These are phyloP conservation scores for Catocala nupta DNA, from an alignment of 2,888 invertebrate genomes.

Conservation along the genomic window DNA sequence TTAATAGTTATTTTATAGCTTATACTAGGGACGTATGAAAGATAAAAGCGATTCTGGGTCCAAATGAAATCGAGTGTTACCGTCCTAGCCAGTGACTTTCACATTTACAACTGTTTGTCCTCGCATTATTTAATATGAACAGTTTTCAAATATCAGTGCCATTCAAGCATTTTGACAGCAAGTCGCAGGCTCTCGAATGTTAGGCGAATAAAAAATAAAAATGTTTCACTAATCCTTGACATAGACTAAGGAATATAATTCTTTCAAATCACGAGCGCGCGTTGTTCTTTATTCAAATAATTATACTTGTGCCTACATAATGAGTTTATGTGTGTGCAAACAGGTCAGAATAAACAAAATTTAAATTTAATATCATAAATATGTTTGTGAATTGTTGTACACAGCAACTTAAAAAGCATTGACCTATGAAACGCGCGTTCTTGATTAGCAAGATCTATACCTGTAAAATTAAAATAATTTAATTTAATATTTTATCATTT, in stretches of 20 bases:
- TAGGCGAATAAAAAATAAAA: constrained; percentile 23
- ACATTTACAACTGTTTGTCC: constrained; percentile 40
- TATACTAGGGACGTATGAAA: constrained; percentile 70
- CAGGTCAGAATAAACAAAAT: no score
- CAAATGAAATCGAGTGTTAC: constrained; percentile 69
- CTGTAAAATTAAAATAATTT: no score
- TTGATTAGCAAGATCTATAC: no score
- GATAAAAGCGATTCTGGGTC: constrained; percentile 61
- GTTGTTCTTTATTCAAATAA: no score
- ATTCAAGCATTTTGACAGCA: constrained; percentile 52
- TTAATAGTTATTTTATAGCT: constrained; percentile 70
- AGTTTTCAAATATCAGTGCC: constrained; percentile 48
- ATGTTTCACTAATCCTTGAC: constrained; percentile 51
- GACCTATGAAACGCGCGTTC: no score
- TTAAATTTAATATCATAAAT: no score
- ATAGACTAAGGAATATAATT: constrained; percentile 51
- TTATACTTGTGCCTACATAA: background rate
- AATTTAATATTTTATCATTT: background rate
- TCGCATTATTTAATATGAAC: constrained; percentile 41
- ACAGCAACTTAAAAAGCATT: no score
- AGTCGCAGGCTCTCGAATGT: constrained; percentile 56
- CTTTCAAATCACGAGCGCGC: no score
- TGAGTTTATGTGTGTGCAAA: no score
- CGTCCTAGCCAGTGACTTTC: constrained; percentile 78
- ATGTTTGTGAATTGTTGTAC: no score